Conservation (phyloP, 2,888 invertebrate species). For the Perizoma flavofasciatum region DNA sequence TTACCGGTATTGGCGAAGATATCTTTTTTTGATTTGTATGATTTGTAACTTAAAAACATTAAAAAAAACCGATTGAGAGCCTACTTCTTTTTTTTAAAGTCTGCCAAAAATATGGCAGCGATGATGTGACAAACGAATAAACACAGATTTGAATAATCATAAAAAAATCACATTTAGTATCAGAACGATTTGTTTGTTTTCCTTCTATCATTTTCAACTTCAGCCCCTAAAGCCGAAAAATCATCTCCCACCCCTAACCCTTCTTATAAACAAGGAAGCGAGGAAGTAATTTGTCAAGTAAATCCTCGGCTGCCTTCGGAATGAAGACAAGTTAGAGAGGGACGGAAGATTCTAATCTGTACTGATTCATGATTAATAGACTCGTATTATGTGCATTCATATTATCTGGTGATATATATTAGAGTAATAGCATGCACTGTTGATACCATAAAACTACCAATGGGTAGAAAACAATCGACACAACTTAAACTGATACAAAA, state of each 20-base stretch:
- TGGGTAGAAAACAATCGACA: too few species aligned
- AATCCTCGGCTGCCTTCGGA: slow-evolving; percentile 56
- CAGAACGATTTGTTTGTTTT: slow-evolving; percentile 16
- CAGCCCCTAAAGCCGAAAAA: slow-evolving; percentile 21
- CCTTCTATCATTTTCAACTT: slow-evolving; percentile 27
- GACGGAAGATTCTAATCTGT: slow-evolving; percentile 37
- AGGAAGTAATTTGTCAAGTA: slow-evolving; percentile 81
- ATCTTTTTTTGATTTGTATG: too few species aligned
- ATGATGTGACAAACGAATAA: too few species aligned
- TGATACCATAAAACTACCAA: too few species aligned
- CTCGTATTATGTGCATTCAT: slow-evolving; percentile 57
- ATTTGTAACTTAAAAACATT: too few species aligned
- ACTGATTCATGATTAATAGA: slow-evolving; percentile 66
- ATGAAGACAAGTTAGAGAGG: slow-evolving; percentile 41
- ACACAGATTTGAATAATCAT: too few species aligned
- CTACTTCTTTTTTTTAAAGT: too few species aligned
- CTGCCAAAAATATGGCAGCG: too few species aligned
- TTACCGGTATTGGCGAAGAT: too few species aligned
- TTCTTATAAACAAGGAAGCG: slow-evolving; percentile 63
- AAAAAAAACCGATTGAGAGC: too few species aligned
- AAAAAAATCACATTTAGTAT: background rate
- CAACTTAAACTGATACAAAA: too few species aligned
- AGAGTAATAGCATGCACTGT: slow-evolving; percentile 22
- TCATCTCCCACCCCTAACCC: slow-evolving; percentile 25
- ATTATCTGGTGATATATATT: slow-evolving; percentile 57